Evolutionary conservation across 1,140 invertebrate genomes (phyloP).

Genomic region (Drosophila takahashii): DNA sequence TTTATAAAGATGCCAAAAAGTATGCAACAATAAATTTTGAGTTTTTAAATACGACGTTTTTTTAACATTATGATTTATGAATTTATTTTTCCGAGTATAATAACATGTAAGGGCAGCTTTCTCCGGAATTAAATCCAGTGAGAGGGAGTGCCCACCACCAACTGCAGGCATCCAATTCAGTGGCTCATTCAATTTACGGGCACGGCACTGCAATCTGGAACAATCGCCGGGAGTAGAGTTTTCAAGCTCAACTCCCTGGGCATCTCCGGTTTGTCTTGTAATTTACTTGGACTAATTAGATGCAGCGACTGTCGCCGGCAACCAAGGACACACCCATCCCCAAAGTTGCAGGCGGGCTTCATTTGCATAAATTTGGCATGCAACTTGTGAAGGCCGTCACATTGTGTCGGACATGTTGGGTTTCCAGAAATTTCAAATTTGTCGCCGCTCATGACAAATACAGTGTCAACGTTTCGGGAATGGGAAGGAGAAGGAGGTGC

Average conservation of each 20-base stretch:
- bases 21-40: too few relatives aligned
- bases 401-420: constrained; percentile 36
- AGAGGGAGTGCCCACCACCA: background rate
- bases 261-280: constrained; percentile 27
- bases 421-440: constrained; percentile 16
- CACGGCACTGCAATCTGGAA: constrained; percentile 5
- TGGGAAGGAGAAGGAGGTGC: background rate
- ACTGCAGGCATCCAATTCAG: constrained; percentile 4
- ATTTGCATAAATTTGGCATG: constrained; percentile 73
- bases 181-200: constrained; percentile 40
- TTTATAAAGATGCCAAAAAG: too few relatives aligned
- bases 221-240: constrained; percentile 12
- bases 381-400: constrained; percentile 39
- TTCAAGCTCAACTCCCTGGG: constrained; percentile 11
- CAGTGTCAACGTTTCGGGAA: constrained; percentile 39
- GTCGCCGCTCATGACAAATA: constrained; percentile 45
- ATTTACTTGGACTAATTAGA: constrained; percentile 58
- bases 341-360: constrained; percentile 26
- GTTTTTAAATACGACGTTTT: too few relatives aligned
- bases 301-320: constrained; percentile 61
- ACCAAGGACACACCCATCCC: constrained; percentile 36
- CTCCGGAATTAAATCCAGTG: background rate
- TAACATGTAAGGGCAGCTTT: too few relatives aligned
- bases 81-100: too few relatives aligned
- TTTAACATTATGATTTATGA: too few relatives aligned